Conservation (phyloP, 2,888 invertebrate species). For the Hylaea fasciaria region DNA sequence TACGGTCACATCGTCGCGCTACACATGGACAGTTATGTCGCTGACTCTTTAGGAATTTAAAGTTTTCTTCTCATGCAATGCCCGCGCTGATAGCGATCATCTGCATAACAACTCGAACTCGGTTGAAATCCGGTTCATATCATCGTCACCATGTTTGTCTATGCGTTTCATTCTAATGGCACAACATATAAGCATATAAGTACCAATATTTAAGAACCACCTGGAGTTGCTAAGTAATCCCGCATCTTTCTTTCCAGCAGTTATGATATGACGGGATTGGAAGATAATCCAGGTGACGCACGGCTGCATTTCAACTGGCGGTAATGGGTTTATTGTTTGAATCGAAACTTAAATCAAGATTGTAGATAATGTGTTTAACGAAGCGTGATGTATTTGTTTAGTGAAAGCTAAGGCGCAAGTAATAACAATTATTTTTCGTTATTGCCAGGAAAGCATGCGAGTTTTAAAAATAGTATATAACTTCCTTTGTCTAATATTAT, state of each 20-base stretch:
- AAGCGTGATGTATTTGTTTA: constrained; percentile 58
- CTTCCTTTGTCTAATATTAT: too few relatives aligned
- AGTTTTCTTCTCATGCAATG: constrained; percentile 55
- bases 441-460: background rate
- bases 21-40: constrained; percentile 65
- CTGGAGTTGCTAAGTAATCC: too few relatives aligned
- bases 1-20: constrained; percentile 58
- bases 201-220: background rate
- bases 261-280: constrained; percentile 22
- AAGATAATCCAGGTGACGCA: constrained; percentile 48
- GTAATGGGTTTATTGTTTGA: constrained; percentile 57
- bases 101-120: constrained; percentile 16
- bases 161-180: constrained; percentile 11
- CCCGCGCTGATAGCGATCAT: constrained; percentile 50
- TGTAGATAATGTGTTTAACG: constrained; percentile 37
- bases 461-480: background rate
- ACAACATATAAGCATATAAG: background rate
- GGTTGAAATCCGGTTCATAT: constrained; percentile 29
- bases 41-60: constrained; percentile 60
- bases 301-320: constrained; percentile 39
- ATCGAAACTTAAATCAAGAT: constrained; percentile 52
- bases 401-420: constrained; percentile 46
- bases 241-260: background rate
- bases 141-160: constrained; percentile 13
- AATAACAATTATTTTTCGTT: constrained; percentile 3